A percentile compares a stretch with the other conserved stretches of the same genome.
Conservation (phyloP, 2,113 vertebrate genomes). For the Phalacrocorax aristotelis region DNA sequence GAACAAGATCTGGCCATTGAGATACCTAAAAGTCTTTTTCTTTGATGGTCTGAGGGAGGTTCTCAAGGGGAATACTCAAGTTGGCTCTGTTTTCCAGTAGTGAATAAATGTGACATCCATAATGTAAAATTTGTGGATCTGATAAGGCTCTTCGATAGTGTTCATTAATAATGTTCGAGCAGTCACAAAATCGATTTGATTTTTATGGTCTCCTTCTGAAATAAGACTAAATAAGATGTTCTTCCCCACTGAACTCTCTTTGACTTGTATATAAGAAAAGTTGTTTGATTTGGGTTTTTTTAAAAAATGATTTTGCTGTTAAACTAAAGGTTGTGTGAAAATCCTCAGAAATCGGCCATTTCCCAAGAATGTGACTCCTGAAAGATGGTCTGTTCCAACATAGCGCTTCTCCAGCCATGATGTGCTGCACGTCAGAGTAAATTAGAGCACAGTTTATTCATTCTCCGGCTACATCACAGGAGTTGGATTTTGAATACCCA, state of each 20-base stretch:
- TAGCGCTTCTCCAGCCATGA: not conserved
- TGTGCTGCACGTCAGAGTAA: slow-evolving; percentile 2
- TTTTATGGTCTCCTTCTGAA: not conserved
- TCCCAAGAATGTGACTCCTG: slow-evolving; percentile 26
- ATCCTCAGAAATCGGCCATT: not conserved
- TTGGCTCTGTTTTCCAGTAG: not conserved
- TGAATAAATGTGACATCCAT: not conserved
- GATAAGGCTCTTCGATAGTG: not conserved
- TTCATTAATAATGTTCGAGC: not conserved
- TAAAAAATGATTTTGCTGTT: not conserved
- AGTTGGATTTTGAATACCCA: slow-evolving; percentile 1
- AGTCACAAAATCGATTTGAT: not conserved
- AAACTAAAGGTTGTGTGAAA: not conserved
- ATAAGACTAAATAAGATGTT: not conserved
- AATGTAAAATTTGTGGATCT: not conserved
- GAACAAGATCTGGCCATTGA: not conserved
- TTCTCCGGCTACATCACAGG: not conserved
- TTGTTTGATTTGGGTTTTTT: not conserved
- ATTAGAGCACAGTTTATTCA: slow-evolving; percentile 30
- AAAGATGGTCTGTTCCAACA: not conserved
- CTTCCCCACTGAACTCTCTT: not conserved
- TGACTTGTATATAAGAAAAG: not conserved
- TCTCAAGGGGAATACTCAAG: not conserved
- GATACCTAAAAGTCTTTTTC: not conserved
- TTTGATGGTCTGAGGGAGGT: not conserved